Evolutionary conservation across 2,888 invertebrate species (phyloP), one percentile per base, ranked within the genome.

Genomic region (Drosophila multiciliata): DNA sequence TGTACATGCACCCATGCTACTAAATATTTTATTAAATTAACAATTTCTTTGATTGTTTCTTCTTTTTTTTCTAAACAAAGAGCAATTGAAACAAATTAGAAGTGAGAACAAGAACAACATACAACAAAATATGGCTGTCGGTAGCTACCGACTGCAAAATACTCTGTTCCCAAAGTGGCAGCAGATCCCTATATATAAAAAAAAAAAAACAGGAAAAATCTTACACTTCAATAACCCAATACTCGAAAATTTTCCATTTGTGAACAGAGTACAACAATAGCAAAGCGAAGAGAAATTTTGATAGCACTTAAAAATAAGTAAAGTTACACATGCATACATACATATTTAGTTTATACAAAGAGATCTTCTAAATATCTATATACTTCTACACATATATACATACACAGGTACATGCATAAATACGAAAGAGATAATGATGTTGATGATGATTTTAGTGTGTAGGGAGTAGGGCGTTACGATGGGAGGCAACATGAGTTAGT

Each of bases 401-500:
- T 36, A 53, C 42, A 66, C 15, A 60, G n/a, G 29, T 38, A 32
- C 36, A 65, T 52, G 48, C 29, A 65, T n/a, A 62, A 42, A 63
- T 52, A 52, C 58, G 11, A 35, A 23, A 9, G 35, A 20, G 35
- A 17, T 15, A 32, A 64, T 17, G 38, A 38, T 17, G 76, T 80
- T 71, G 55, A 73, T 15, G 36, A 66, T 8, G 38, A 64, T 66
- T 78, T 69, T 75, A 87, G 69, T 66, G 74, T 61, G 60, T 80
- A 85, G 76, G 42, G 42, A 38, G 42, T 59, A 65, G 54, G 55
- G 15, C 33, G 38, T 20, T 26, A 33, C 59, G 15, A 29, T 23
- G 42, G 26, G 50, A 60, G n/a, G 52, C 45, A 23, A 45, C 20
- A 49, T 45, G 49, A 54, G 64, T 17, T 20, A 38, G 17, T n/a